Conservation (phyloP, 2,888 invertebrate genomes). For the Tenthredo notha region DNA sequence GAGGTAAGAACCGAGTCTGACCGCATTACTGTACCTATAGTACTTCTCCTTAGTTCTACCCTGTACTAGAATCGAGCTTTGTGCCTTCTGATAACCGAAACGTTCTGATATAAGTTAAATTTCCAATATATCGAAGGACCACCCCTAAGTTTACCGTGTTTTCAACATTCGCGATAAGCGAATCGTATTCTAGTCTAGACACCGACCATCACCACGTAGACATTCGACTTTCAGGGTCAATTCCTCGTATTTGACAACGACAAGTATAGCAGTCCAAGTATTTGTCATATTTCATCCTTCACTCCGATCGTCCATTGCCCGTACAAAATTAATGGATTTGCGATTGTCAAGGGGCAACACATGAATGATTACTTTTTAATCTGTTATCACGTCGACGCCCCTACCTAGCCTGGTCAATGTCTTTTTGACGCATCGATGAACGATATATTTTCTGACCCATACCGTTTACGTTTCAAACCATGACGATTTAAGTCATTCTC, state of each 20-base stretch:
- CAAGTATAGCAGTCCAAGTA: neutral
- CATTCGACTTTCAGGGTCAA: neutral
- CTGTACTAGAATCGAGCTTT: neutral
- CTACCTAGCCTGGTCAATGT: neutral
- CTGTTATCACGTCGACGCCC: slow-evolving; percentile 25
- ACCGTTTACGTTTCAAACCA: neutral
- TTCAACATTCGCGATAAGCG: slow-evolving; percentile 1
- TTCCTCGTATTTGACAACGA: neutral
- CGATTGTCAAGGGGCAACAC: neutral
- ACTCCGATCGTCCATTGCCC: neutral
- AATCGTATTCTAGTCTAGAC: slow-evolving; percentile 22
- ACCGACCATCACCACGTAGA: neutral
- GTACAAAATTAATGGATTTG: neutral
- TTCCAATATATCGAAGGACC: neutral
- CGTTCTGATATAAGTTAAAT: neutral
- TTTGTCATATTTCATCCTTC: slow-evolving; percentile 16
- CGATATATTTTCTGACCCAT: neutral
- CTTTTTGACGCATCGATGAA: slow-evolving; percentile 5
- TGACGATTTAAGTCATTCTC: neutral
- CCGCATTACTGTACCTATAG: neutral
- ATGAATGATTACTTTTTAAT: slow-evolving; percentile 43
- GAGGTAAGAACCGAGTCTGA: slow-evolving; percentile 15
- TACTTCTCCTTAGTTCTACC: neutral
- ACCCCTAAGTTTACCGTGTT: neutral
- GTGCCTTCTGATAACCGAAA: neutral